phyloP scores from a whole-genome alignment of 2,113 vertebrate genomes.

The Vombatus ursinus region DNA sequence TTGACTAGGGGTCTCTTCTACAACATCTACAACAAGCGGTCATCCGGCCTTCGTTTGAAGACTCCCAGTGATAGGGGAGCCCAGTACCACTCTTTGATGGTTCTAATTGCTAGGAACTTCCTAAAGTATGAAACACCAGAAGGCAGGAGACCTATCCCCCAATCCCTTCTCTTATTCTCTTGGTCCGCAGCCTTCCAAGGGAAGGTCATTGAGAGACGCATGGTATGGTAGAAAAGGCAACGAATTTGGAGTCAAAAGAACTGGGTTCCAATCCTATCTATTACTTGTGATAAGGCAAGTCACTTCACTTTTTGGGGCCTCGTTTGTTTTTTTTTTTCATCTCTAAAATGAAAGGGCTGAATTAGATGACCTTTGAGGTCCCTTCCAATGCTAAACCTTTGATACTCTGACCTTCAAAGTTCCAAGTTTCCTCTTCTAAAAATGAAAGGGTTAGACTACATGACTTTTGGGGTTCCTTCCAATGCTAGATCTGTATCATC shows the following conservation, averaged over 20 bases:
- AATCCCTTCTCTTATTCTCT: too few relatives aligned
- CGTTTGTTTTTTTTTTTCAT: too few relatives aligned
- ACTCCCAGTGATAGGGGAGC: neutral
- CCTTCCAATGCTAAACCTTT: neutral
- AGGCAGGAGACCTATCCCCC: neutral
- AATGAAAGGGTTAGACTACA: neutral
- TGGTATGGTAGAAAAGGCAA: neutral
- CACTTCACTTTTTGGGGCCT: neutral
- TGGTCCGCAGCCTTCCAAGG: too few relatives aligned
- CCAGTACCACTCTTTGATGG: neutral
- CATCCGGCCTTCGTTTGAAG: neutral
- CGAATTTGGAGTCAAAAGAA: neutral
- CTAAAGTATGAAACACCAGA: neutral
- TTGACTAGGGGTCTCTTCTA: neutral
- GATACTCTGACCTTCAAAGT: neutral
- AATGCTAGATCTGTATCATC: neutral
- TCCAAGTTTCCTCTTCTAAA: neutral
- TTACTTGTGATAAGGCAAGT: neutral
- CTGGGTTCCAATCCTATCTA: neutral
- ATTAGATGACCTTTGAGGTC: too few relatives aligned
- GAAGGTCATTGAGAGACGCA: too few relatives aligned
- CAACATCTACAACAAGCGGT: neutral
- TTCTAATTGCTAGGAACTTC: neutral
- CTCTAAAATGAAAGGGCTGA: too few relatives aligned
- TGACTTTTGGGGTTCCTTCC: neutral